Base-by-base conservation (phyloP, 2,797 vertebrate species). In the Neosilurus mollespiculum region DNA sequence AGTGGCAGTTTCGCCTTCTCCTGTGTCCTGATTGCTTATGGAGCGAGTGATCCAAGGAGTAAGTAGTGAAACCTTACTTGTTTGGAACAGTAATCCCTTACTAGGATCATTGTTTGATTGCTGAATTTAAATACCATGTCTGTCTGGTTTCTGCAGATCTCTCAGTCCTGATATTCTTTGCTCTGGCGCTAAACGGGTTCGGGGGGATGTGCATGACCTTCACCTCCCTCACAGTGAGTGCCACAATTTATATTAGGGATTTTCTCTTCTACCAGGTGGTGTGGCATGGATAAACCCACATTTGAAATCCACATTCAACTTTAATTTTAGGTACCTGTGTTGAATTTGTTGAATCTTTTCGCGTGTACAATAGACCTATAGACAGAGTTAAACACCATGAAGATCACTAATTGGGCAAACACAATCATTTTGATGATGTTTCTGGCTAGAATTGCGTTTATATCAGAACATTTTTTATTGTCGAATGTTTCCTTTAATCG, bases 181-280 rank as follows among this genome's bases (percentile, higher is more conserved):
- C 98, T 0, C 89, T 99, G 93, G 93, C 98, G 1, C 88, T 99
- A 89, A 99, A 99, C 0, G 98, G 98, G 62, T 99, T 99, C 62
- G 98, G 98, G 80, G 98, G 98, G 82, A 99, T 99, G 98, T 99
- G 98, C 85, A 97, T 99, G 97, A 99, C 98, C 88, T 99, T 99
- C 93, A 99, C 98, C 0, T 99, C 98, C 0, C 95, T 99, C 81
- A 99, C 98, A 70, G 98, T 99, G 92, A 96, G 96, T 91, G 26
- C 30, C 16, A 51, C 43, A 26, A 53, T 79, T 62, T 20, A 43
- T 61, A 75, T 58, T 30, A 58, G 26, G 22, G 5, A 6, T 34
- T 34, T 73, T 30, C 9, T 73, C 26, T 6, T 43, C 10, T 18
- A 26, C 24, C 1, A 78, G 37, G 22, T 49, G 59, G 14, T 76